Percentiles rank a stretch among this genome's conserved stretches.
These are phyloP conservation scores for Microtus pennsylvanicus DNA, from an alignment of 2,113 vertebrate species.

Conservation along the genomic window DNA sequence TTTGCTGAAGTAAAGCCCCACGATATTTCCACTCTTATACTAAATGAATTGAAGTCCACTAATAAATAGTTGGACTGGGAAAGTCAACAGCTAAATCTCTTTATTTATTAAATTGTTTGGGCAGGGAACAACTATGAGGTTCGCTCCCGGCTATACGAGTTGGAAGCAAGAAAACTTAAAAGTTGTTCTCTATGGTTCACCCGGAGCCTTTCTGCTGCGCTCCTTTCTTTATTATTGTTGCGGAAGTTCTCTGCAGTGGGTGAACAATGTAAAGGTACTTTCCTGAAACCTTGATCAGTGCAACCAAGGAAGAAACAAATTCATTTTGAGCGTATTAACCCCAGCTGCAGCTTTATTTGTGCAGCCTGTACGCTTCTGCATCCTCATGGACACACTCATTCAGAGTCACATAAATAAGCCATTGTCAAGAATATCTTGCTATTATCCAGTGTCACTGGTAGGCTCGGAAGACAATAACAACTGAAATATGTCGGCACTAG, in stretches of 20 bases:
- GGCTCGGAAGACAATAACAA: slow-evolving; percentile 67
- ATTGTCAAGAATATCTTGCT: slow-evolving; percentile 41
- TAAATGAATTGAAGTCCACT: slow-evolving; percentile 66
- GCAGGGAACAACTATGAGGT: slow-evolving; percentile 84
- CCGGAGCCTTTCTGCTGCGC: slow-evolving; percentile 84
- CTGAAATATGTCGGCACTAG: slow-evolving; percentile 68
- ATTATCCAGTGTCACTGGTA: slow-evolving; percentile 15
- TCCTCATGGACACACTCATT: background rate
- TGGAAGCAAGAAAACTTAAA: slow-evolving; percentile 84
- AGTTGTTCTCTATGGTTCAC: slow-evolving; percentile 78
- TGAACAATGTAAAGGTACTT: background rate
- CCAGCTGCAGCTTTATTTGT: background rate
- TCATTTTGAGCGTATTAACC: background rate
- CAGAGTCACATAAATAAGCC: slow-evolving; percentile 64
- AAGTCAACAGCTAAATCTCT: slow-evolving; percentile 85
- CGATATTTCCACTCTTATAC: slow-evolving; percentile 52
- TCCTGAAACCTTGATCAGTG: slow-evolving; percentile 1
- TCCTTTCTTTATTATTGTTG: slow-evolving; percentile 44
- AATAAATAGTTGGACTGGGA: slow-evolving; percentile 82
- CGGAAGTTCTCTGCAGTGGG: background rate
- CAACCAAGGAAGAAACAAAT: slow-evolving; percentile 23
- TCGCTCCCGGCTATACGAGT: slow-evolving; percentile 82
- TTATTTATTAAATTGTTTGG: slow-evolving; percentile 87
- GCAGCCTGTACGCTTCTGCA: background rate
- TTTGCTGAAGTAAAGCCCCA: slow-evolving; percentile 48